Evolutionary conservation across 2,113 vertebrate genomes (phyloP), one percentile per base, ranked within the genome.

Genomic region (Clarias macrocephalus): DNA sequence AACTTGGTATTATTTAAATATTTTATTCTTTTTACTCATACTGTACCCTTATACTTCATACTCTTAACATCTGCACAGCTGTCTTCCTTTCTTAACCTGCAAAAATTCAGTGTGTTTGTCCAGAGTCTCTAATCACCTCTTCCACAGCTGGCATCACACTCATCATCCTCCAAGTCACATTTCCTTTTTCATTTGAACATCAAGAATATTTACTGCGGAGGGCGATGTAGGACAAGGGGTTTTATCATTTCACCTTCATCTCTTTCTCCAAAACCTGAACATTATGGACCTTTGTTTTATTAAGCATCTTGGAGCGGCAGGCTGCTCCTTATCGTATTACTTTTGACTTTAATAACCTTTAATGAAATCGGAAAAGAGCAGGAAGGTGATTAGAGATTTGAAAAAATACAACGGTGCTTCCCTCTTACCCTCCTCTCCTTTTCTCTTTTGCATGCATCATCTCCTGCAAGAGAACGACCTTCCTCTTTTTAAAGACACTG

Each of bases 261-360:
- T 56, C 48, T 77, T 11, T 77, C 73, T 79, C n/a, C 6, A 79
- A 16, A 79, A 3, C 13, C 30, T 57, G 8, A 16, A 57, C 57
- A 59, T 30, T 12, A 57, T 19, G 7, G 77, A 59, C 15, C 7
- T 30, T 59, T 80, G 30, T 59, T 28, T 52, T 19, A 80, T 30
- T 57, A 18, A 57, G 54, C n/a, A 12, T 79, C 25, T 57, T 54
- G 9, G 54, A 80, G 77, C 15, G 1, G 4, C n/a, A 30, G n/a
- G 77, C n/a, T 60, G 57, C 19, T n/a, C 30, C 33, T 82, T 3
- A 82, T 48, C n/a, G 3, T 2, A 82, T 63, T 63, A 62, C 59
- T 2, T 42, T 42, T 21, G 21, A 63, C 33, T 82, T 82, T 82
- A 82, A 82, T 82, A 42, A 62, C 57, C 80, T 62, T 42, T 42